phyloP scores from a whole-genome alignment of 2,113 vertebrate species.

The Carettochelys insculpta region DNA sequence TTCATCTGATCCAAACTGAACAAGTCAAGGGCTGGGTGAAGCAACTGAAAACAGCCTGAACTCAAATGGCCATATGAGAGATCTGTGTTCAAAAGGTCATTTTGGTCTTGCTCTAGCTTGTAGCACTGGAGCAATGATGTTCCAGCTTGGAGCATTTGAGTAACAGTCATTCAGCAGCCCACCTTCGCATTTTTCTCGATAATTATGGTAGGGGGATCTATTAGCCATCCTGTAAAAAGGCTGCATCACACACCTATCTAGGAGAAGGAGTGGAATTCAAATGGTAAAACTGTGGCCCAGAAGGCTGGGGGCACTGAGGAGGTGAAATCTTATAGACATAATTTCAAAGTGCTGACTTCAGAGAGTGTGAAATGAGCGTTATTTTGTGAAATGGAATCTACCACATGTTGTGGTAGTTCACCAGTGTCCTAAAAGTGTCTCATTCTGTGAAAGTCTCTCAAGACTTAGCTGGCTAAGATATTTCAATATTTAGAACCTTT shows the following conservation, averaged over 20 bases:
- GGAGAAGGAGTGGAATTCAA: background rate
- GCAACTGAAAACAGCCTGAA: background rate
- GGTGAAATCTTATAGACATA: background rate
- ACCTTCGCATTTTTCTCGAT: background rate
- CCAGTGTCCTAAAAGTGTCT: background rate
- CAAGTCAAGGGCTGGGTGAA: background rate
- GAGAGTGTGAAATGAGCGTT: too few species aligned
- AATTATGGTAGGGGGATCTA: background rate
- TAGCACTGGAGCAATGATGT: background rate
- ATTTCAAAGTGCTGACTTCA: background rate
- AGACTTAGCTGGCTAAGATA: background rate
- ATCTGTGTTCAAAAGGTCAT: background rate
- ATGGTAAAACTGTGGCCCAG: background rate
- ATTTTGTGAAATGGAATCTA: background rate
- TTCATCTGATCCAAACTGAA: background rate
- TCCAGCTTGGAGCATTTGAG: background rate
- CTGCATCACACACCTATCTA: background rate
- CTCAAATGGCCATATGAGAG: background rate
- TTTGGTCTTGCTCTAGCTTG: background rate
- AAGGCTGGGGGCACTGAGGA: background rate
- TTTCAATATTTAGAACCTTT: background rate
- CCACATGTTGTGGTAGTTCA: background rate
- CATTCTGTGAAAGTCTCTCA: background rate
- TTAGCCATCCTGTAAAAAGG: background rate
- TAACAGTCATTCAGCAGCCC: background rate